Percentiles rank a stretch among this genome's conserved stretches.
These are phyloP conservation scores for Cosmia pyralina DNA, from an alignment of 2,888 invertebrate genomes.

Conservation along the genomic window DNA sequence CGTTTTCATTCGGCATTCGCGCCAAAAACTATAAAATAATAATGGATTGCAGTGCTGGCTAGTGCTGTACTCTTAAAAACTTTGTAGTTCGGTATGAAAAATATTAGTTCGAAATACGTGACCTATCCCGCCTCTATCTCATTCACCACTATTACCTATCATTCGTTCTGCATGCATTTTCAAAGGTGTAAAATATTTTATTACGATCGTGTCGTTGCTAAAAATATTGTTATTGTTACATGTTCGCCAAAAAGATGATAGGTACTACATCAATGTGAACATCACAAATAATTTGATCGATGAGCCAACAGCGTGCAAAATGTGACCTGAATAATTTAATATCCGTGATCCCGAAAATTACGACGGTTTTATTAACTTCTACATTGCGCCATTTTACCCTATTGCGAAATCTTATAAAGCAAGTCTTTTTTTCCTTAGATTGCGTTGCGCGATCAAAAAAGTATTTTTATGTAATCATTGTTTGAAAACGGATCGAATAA, in stretches of 20 bases:
- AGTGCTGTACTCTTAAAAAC: slow-evolving; percentile 33
- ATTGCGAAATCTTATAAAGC: neutral
- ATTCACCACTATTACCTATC: slow-evolving; percentile 19
- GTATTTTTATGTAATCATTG: too few relatives aligned
- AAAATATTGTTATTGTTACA: slow-evolving; percentile 28
- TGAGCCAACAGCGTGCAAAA: slow-evolving; percentile 8
- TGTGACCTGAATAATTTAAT: neutral
- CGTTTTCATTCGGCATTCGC: slow-evolving; percentile 65
- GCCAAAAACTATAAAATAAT: slow-evolving; percentile 61
- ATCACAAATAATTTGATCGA: slow-evolving; percentile 26
- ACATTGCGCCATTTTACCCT: slow-evolving; percentile 15
- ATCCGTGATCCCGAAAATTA: neutral
- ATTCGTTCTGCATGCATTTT: slow-evolving; percentile 31
- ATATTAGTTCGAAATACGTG: slow-evolving; percentile 22
- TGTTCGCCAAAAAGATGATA: slow-evolving; percentile 15
- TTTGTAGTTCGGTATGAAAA: slow-evolving; percentile 5
- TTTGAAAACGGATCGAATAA: neutral
- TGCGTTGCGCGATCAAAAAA: too few relatives aligned
- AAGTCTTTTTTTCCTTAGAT: neutral
- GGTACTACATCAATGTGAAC: slow-evolving; percentile 4
- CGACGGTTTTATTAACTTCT: neutral
- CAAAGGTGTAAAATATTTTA: neutral
- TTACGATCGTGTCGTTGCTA: slow-evolving; percentile 1
- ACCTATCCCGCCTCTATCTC: slow-evolving; percentile 1
- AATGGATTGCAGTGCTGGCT: slow-evolving; percentile 28